Evolutionary conservation across 2,113 vertebrate species (phyloP), one percentile per base, ranked within the genome.

Genomic region (Crocuta crocuta): DNA sequence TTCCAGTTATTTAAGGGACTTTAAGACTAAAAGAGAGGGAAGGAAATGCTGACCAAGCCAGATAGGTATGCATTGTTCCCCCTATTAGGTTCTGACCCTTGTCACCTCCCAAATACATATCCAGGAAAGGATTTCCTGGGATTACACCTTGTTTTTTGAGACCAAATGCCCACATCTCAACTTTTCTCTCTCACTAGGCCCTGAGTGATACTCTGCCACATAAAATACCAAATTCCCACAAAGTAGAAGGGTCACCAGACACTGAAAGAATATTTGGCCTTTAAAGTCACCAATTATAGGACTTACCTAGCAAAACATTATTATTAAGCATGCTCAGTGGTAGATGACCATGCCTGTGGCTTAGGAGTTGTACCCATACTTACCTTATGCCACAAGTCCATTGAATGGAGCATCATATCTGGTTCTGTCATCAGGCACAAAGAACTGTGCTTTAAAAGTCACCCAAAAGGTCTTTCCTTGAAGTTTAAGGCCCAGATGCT

Each of bases 151-250:
- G 12, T 80, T 91, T 89, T 35, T 0, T 65, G 58, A 53, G 31
- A 74, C 63, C 85, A 94, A 96, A 97, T 92, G 24, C n/a, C 73
- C 50, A 96, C 23, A 93, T 48, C 33, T 93, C 91, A 98, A 89
- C 61, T 94, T 78, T 91, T 94, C 31, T 79, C 26, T 73, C 13
- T 95, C 17, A 76, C 76, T 84, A 94, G 58, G 70, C 17, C 28
- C 55, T 80, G 65, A 86, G 10, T 81, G n/a, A 58, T 61, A 93
- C 4, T 8, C 73, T 81, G 50, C 26, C 73, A 94, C 35, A 97
- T 12, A 97, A 96, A 81, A 10, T 95, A 84, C 53, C n/a, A 80
- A 94, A 92, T 87, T 92, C 53, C 66, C 48, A 94, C 63, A 95
- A 94, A 33, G 50, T 28, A 85, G 48, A 89, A 96, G 35, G 11